A percentile compares a stretch with the other conserved stretches of the same genome.
phyloP scores from a whole-genome alignment of 2,888 invertebrate genomes.

The Drosophila affinis region DNA sequence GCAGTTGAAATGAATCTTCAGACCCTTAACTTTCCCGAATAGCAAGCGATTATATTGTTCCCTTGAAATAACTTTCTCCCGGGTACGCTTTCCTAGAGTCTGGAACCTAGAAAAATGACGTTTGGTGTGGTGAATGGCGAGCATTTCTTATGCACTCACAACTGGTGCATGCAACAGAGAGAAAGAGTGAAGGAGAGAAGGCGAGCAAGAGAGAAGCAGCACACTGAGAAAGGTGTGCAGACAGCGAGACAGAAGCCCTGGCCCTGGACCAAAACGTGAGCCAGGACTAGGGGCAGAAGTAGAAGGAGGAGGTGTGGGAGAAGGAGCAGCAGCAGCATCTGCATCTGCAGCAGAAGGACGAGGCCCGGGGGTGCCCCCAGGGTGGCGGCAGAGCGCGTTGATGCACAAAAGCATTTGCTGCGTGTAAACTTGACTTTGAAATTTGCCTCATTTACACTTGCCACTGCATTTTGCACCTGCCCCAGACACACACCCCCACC shows the following conservation, averaged over 20 bases:
- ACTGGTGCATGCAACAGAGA: constrained; percentile 17
- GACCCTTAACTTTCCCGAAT: background rate
- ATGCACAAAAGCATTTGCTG: constrained; percentile 73
- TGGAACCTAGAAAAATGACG: constrained; percentile 3
- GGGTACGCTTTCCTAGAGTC: background rate
- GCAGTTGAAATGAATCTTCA: no score
- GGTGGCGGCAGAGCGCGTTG: constrained; percentile 31
- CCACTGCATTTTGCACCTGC: constrained; percentile 61
- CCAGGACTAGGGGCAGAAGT: background rate
- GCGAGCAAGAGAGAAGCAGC: background rate
- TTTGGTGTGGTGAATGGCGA: constrained; percentile 10
- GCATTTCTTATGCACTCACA: constrained; percentile 27
- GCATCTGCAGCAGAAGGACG: background rate
- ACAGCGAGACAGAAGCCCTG: background rate
- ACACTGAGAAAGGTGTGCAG: constrained; percentile 2
- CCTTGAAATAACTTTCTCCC: no score
- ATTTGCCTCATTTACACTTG: constrained; percentile 77
- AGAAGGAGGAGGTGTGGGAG: background rate
- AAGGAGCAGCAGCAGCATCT: background rate
- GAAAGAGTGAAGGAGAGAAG: background rate
- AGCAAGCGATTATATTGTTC: no score
- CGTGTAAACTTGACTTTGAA: constrained; percentile 78
- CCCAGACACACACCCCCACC: constrained; percentile 16
- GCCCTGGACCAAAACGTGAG: constrained; percentile 18
- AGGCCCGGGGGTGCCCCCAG: background rate